A percentile compares a stretch with the other conserved stretches of the same genome.
Conservation (phyloP, 2,113 vertebrate species). For the Atherinomorus stipes region DNA sequence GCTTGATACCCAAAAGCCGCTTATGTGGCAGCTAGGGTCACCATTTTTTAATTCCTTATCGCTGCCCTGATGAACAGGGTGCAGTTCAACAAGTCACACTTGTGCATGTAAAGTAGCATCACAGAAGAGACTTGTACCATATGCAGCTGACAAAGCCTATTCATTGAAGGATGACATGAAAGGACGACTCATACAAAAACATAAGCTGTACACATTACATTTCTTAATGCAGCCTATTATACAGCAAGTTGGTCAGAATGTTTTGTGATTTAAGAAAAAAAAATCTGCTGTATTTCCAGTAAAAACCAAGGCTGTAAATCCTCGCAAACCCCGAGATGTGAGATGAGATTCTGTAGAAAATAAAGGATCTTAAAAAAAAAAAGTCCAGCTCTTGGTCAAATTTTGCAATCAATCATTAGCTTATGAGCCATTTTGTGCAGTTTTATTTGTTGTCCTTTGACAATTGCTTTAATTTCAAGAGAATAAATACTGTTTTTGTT, state of each 20-base stretch:
- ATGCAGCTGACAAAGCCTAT: conserved; percentile 25
- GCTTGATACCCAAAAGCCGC: conserved; percentile 65
- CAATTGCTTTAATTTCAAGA: background rate
- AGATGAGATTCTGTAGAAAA: conserved; percentile 34
- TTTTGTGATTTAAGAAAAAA: background rate
- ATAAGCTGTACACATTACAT: conserved; percentile 25
- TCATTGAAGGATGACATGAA: conserved; percentile 2
- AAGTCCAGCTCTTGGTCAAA: conserved; percentile 29
- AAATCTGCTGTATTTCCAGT: conserved; percentile 60
- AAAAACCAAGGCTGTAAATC: conserved; percentile 31
- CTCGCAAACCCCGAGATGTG: conserved; percentile 2
- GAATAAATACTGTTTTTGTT: background rate
- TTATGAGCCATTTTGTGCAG: conserved; percentile 48
- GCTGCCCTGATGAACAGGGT: conserved; percentile 26
- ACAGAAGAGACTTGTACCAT: conserved; percentile 39
- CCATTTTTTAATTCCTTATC: conserved; percentile 61
- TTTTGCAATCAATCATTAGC: conserved; percentile 14
- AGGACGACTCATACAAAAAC: conserved; percentile 18
- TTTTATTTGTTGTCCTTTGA: background rate
- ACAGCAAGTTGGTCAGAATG: conserved; percentile 9
- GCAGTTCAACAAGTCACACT: conserved; percentile 56
- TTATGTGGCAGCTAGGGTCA: conserved; percentile 63
- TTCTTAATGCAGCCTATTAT: conserved; percentile 23
- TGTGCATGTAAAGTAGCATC: conserved; percentile 31
- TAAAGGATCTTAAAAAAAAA: conserved; percentile 10